phyloP scores from a whole-genome alignment of 2,888 invertebrate species.

The Luperina testacea region DNA sequence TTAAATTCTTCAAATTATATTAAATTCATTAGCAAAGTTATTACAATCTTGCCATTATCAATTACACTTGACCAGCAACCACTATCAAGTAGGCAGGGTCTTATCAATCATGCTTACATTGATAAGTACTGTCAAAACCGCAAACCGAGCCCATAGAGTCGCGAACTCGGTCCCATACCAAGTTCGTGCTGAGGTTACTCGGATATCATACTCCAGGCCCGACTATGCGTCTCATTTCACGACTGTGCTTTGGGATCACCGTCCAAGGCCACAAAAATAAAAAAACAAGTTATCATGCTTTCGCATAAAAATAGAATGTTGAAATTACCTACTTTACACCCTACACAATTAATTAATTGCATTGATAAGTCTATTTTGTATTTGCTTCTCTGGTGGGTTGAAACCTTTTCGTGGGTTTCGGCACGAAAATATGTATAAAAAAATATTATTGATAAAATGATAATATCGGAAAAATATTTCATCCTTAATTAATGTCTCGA shows the following conservation, averaged over 20 bases:
- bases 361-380: background rate
- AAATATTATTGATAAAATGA: background rate
- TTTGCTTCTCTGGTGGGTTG: background rate
- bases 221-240: constrained; percentile 87
- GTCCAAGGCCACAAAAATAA: constrained; percentile 80
- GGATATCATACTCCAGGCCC: constrained; percentile 82
- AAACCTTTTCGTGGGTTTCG: background rate
- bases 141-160: constrained; percentile 88
- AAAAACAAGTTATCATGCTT: background rate
- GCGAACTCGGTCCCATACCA: constrained; percentile 82
- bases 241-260: constrained; percentile 86
- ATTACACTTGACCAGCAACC: constrained; percentile 28
- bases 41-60: constrained; percentile 29
- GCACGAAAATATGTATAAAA: constrained; percentile 1
- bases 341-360: background rate
- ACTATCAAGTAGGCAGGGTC: constrained; percentile 28
- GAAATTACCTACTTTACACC: background rate
- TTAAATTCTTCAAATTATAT: constrained; percentile 2
- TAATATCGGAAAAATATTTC: background rate
- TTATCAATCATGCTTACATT: constrained; percentile 40
- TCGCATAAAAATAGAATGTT: background rate
- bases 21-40: constrained; percentile 15
- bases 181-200: constrained; percentile 89
- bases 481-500: background rate
- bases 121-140: constrained; percentile 35